Conservation (phyloP, 2,113 vertebrate species). For the Tragulus kanchil region DNA sequence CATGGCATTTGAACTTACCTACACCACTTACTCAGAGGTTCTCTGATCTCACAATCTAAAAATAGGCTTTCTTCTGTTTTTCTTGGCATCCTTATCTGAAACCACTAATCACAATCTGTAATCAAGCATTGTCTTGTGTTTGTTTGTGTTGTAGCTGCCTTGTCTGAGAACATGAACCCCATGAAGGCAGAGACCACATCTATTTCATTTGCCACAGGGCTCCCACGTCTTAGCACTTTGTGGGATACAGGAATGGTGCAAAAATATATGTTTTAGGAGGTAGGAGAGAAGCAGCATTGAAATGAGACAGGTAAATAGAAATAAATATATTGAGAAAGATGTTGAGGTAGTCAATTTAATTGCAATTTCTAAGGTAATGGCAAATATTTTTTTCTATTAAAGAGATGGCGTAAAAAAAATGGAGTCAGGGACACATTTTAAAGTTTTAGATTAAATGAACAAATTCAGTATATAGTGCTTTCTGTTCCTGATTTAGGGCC, state of each 20-base stretch:
- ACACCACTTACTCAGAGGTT: neutral
- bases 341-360: neutral
- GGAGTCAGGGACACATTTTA: neutral
- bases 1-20: neutral
- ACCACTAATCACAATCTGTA: neutral
- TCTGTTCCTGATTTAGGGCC: neutral
- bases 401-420: neutral
- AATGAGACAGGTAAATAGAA: neutral
- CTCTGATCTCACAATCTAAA: neutral
- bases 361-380: slow-evolving; percentile 10
- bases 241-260: neutral
- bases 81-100: neutral
- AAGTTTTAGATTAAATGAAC: slow-evolving; percentile 1
- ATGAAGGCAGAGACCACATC: neutral
- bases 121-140: neutral
- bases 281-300: neutral
- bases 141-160: neutral
- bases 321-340: neutral
- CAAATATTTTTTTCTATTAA: neutral
- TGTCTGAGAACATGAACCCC: neutral
- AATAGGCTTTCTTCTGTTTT: neutral
- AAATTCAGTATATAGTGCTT: neutral
- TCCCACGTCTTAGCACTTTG: neutral
- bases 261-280: neutral
- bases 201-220: neutral